Base-by-base conservation (phyloP, 2,888 invertebrate species). In the Hydrotaea diabolus region DNA sequence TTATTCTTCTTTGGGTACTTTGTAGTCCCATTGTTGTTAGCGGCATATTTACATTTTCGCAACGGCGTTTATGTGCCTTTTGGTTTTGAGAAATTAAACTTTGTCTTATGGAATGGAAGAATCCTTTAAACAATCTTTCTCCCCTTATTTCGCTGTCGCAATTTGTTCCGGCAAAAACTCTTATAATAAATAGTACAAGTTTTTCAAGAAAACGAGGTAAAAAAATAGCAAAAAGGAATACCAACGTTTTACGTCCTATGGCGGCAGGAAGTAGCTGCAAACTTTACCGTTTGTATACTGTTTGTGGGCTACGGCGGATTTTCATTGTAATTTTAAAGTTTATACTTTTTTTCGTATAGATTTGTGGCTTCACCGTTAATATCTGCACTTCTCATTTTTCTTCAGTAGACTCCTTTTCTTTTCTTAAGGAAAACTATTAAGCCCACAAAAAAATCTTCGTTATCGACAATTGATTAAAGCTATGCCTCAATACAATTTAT, bases 51-150 rank as follows among this genome's bases (percentile, higher is more conserved):
- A 53, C 73, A 66, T 64, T 43, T 66, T 57, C 15, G 17, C 57
- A 31, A 73, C 23, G 39, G 26, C 49, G 36, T 77, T 77, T 77
- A 82, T 77, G 73, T 73, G 81, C 72, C 77, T 71, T 80, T 76
- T 75, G 71, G 66, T 77, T 77, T 69, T 69, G 69, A 75, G 74
- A 82, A 78, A 75, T 82, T 74, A 71, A 78, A 74, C 39, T 78
- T 82, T 62, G 53, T 77, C 57, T 74, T 69, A 82, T 81, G 77
- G 66, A 62, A 62, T 62, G 62, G 62, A 62, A 62, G 78, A 82
- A 82, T 49, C 71, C 82, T 82, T 81, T 78, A 71, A 75, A 73
- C 49, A 73, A 74, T 74, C 66, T 82, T 74, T 21, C 43, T n/a
- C 66, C 59, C 49, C 69, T 78, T 82, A 53, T 74, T 69, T 3